Evolutionary conservation across 2,113 vertebrate genomes (phyloP), one percentile per base, ranked within the genome.

Genomic region (Proteles cristata): DNA sequence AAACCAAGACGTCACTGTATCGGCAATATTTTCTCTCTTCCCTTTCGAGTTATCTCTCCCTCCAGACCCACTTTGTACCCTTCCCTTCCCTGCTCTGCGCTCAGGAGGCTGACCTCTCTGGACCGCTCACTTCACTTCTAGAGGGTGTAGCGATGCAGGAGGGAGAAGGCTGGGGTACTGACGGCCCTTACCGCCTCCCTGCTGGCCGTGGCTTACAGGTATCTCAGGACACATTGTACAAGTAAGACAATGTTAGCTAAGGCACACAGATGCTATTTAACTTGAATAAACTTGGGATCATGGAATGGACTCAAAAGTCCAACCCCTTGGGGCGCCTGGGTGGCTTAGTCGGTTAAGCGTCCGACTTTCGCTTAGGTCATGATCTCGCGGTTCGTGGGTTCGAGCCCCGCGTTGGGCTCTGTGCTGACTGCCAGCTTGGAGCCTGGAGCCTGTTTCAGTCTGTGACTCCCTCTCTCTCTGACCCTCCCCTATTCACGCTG

Each of bases 81-180:
- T 73, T 14, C 61, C 69, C 12, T 0, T 5, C 48, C 79, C 14
- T 35, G 2, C 33, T 79, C 43, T 50, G 45, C 50, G 14, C 48
- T 33, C 28, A 1, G 16, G 14, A 45, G 21, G 21, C 31, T 21
- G 11, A 7, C n/a, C 16, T 31, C 53, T 48, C 5, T 23, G 28
- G n/a, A 2, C 74, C 19, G 0, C 7, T 17, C 11, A n/a, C 15
- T 3, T 10, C 21, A 28, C 50, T 55, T 28, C n/a, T 11, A 7
- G 25, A 3, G 33, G 23, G 25, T 16, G 28, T 21, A 25, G 33
- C 6, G 7, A 7, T 11, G 1, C 35, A 77, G 7, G 4, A 8
- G 19, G 61, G 2, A 79, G 17, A 11, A 39, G 31, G 31, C 39
- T 6, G 2, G 17, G 17, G 12, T 26, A 0, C 7, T 5, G 3